Base-by-base conservation (phyloP, 53 echinoderm and acorn worm species). In the Astropecten irregularis region DNA sequence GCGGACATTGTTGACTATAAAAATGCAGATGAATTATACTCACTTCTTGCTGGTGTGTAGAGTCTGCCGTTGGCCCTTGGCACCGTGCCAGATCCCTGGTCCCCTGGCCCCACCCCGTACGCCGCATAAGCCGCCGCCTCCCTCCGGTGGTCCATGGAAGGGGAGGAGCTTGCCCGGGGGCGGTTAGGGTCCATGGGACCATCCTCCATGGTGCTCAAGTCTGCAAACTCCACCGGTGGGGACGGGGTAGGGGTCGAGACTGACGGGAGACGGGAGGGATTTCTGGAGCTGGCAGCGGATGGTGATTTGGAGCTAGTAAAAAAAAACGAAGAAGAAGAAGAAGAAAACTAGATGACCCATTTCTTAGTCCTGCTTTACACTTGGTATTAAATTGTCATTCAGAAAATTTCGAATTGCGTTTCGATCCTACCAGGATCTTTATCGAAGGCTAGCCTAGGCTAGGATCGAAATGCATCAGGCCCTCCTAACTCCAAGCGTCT, bases 81-180 rank as follows among this genome's bases (percentile, higher is more conserved):
- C 4, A 64, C 63, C 0, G 63, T 81, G 4, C 66, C 81, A 3
- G 81, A 81, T 16, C 66, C 66, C 21, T 49, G 63, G 20, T 81
- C 62, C 1, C 35, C 59, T 15, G 61, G 72, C 47, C 84, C 63
- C 3, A 21, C 73, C 8, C 83, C 68, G 23, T 70, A 57, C 50
- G 44, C 62, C 3, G 71, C 72, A 16, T 84, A 84, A 0, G 33
- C 72, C 27, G 60, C 63, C 33, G 62, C 49, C 2, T 72, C 84
- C 14, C 74, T 31, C 6, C 56, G 22, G 69, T 94, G 90, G 65
- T 89, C 90, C 60, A 87, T 90, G 55, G 90, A 85, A 4, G 93
- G 93, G 22, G 94, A 94, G 20, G 94, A 90, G 68, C 90, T 87
- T 14, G 94, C 86, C 56, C 94, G 76, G 18, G 94, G 94, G 49